A percentile compares a stretch with the other conserved stretches of the same genome.
phyloP scores from a whole-genome alignment of 2,888 invertebrate genomes.

The Diarsia brunnea region DNA sequence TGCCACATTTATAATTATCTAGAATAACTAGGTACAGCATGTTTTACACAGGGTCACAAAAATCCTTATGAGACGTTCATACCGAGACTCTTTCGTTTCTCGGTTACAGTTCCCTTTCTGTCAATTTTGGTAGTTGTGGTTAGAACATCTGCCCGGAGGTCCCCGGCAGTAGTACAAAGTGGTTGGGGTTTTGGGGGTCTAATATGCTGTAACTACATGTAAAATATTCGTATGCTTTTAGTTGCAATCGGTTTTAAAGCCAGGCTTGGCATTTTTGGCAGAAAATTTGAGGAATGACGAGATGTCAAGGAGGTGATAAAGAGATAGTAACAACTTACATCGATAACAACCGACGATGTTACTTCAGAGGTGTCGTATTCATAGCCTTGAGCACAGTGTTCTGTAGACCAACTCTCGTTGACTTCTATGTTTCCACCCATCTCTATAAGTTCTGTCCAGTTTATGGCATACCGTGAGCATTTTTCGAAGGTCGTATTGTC shows the following conservation, averaged over 20 bases:
- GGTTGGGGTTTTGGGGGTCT: not conserved
- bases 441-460: conserved; percentile 92
- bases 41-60: not conserved
- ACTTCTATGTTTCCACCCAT: conserved; percentile 78
- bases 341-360: conserved; percentile 95
- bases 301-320: not conserved
- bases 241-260: not conserved
- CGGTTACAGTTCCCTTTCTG: not conserved
- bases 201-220: not conserved
- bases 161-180: too few relatives aligned
- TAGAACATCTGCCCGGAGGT: not conserved
- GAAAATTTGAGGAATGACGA: not conserved
- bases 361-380: conserved; percentile 94
- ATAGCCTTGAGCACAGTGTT: conserved; percentile 94
- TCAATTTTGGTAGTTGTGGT: not conserved
- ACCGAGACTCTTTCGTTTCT: not conserved
- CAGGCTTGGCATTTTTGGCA: not conserved
- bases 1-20: not conserved
- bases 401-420: conserved; percentile 91
- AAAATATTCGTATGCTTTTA: not conserved
- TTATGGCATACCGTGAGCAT: conserved; percentile 93
- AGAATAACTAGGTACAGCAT: not conserved
- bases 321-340: conserved; percentile 90
- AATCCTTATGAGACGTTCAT: not conserved
- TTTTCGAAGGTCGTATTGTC: conserved; percentile 91